Base-by-base conservation (phyloP, 1,140 invertebrate genomes). In the Platorchestia sp. region DNA sequence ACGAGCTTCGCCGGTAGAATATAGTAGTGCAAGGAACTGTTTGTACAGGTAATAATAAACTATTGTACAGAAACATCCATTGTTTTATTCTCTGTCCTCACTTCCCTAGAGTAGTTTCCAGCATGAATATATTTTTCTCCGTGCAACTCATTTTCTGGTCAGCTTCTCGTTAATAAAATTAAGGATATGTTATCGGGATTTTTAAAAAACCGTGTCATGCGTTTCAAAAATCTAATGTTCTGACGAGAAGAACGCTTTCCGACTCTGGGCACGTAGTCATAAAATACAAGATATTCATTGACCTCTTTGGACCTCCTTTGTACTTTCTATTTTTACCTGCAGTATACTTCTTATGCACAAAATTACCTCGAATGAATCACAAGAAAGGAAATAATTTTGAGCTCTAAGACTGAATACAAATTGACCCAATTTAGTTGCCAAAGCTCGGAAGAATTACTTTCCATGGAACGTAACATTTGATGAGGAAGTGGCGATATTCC, bases 1-100 rank as follows among this genome's bases (percentile, higher is more conserved):
- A 45, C 45, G 91, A 45, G 91, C 43, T 93, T 47, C 44, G 91
- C 91, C 19, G 91, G 44, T 93, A 45, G 36, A 7, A 93, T 44
- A 45, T 47, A 45, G 91, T 93, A 93, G 45, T 47, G 43, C 45
- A 47, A 93, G 91, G 44, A 93, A 93, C 91, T 93, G 91, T 93
- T 93, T 93, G 91, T 93, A 93, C 91, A 93, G 91, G 22, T 93
- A 93, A 93, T 40, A 40, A 93, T 93, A 93, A 93, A 93, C 91
- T 93, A 93, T 93, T 93, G 91, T 93, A 93, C 91, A 93, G 91
- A 45, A 89, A 89, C 27, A 43, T 89, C 5, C 10, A 3, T 89
- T 42, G 86, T 86, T 86, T 86, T 36, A 16, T 89, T 89, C 42
- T 6, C 7, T 44, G 41, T 75, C 59, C 59, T 75, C 59, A 75